A percentile compares a stretch with the other conserved stretches of the same genome.
phyloP scores from a whole-genome alignment of 1,140 invertebrate species.

The Heliothis subflexa region DNA sequence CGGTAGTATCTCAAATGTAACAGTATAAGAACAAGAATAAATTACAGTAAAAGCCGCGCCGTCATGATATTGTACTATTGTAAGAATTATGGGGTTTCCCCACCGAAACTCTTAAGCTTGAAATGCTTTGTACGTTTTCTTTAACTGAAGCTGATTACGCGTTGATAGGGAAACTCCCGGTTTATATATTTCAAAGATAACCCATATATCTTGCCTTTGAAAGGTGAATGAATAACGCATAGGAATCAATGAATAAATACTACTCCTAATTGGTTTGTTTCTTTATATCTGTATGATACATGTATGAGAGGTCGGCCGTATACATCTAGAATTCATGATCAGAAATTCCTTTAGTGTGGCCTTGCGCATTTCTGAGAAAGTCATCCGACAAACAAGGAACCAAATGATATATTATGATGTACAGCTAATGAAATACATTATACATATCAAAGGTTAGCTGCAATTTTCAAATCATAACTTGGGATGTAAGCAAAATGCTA shows the following conservation, averaged over 20 bases:
- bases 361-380: constrained; percentile 7
- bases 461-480: too few relatives aligned
- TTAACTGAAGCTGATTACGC: neutral
- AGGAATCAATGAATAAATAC: constrained; percentile 33
- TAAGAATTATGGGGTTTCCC: constrained; percentile 34
- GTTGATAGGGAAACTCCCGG: neutral
- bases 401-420: neutral
- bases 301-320: constrained; percentile 17
- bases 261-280: neutral
- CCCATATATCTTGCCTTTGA: constrained; percentile 14
- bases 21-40: neutral
- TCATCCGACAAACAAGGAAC: neutral
- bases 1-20: neutral
- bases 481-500: too few relatives aligned
- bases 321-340: constrained; percentile 31
- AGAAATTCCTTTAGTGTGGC: neutral
- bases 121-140: constrained; percentile 23
- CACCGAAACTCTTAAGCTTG: neutral
- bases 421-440: neutral
- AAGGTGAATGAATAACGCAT: constrained; percentile 21
- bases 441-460: too few relatives aligned
- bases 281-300: constrained; percentile 3
- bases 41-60: neutral
- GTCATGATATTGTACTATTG: neutral
- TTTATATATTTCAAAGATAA: neutral